A percentile compares a stretch with the other conserved stretches of the same genome.
Evolutionary conservation across 1,140 invertebrate species (phyloP).

Genomic region (Chymomyza costata): DNA sequence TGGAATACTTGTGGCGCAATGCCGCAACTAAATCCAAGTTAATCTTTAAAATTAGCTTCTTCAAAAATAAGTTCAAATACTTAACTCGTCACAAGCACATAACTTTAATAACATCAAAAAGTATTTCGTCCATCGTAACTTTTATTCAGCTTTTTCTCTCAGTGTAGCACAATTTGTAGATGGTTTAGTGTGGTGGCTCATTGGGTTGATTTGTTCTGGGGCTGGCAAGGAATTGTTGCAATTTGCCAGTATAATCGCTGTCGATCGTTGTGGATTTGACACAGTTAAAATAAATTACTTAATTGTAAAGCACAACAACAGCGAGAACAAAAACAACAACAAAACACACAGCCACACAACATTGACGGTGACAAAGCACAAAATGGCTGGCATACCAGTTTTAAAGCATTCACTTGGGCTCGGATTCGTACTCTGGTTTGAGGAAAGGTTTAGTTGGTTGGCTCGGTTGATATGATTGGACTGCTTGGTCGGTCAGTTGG

Average conservation of each 20-base stretch:
- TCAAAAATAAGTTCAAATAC: no score
- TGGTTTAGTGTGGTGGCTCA: no score
- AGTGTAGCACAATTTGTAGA: neutral
- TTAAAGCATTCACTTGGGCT: constrained; percentile 34
- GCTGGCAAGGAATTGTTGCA: constrained; percentile 55
- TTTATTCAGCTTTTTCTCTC: no score
- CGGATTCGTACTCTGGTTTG: constrained; percentile 5
- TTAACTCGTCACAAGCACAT: no score
- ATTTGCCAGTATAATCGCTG: constrained; percentile 70
- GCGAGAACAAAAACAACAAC: constrained; percentile 2
- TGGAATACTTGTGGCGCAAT: no score
- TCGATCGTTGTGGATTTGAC: constrained; percentile 70
- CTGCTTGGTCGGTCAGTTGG: constrained; percentile 16
- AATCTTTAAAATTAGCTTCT: no score
- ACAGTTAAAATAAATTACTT: constrained; percentile 74
- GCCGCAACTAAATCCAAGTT: no score
- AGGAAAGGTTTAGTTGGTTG: constrained; percentile 17
- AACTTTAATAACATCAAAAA: no score
- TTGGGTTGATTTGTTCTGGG: constrained; percentile 15
- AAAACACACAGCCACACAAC: constrained; percentile 23
- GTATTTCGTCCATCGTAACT: no score
- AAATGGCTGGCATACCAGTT: constrained; percentile 54
- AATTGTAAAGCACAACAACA: constrained; percentile 53
- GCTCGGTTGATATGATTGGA: neutral
- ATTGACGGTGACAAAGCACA: constrained; percentile 44